A percentile compares a stretch with the other conserved stretches of the same genome.
Conservation (phyloP, 2,888 invertebrate species). For the Imbricaverruca yamaguchii region DNA sequence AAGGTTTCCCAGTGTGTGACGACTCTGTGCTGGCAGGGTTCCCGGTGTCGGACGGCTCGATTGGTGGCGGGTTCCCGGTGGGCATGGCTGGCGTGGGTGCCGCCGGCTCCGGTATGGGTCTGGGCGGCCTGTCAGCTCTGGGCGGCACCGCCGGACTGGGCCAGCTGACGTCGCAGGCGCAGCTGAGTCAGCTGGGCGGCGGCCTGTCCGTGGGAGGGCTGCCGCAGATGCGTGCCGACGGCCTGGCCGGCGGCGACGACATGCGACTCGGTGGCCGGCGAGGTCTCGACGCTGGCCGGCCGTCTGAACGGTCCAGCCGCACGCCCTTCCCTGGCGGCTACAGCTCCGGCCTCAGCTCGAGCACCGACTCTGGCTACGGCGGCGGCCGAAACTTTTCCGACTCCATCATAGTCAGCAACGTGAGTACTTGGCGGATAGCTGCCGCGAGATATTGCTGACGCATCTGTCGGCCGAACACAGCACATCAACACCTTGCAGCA, state of each 20-base stretch:
- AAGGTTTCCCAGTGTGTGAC: too few relatives aligned
- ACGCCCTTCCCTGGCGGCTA: background rate
- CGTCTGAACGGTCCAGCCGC: background rate
- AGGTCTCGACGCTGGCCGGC: background rate
- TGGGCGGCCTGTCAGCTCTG: background rate
- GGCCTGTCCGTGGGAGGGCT: background rate
- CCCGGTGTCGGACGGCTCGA: too few relatives aligned
- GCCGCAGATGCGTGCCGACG: background rate
- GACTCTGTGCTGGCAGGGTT: too few relatives aligned
- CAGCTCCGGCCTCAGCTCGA: constrained; percentile 26
- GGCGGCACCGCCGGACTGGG: background rate
- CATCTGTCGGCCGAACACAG: too few relatives aligned
- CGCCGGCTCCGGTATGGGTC: background rate
- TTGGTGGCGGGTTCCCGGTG: background rate
- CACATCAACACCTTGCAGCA: too few relatives aligned
- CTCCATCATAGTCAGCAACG: constrained; percentile 62
- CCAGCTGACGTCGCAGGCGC: background rate
- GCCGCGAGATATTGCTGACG: background rate
- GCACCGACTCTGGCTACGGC: constrained; percentile 26
- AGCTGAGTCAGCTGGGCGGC: background rate
- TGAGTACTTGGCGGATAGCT: constrained; percentile 42
- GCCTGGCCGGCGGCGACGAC: background rate
- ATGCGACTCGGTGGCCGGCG: background rate
- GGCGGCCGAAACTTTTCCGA: constrained; percentile 44
- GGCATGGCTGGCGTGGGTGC: background rate